A percentile compares a stretch with the other conserved stretches of the same genome.
These are phyloP conservation scores for Scaptomyza cyrtandrae DNA, from an alignment of 2,888 invertebrate genomes.

Conservation along the genomic window DNA sequence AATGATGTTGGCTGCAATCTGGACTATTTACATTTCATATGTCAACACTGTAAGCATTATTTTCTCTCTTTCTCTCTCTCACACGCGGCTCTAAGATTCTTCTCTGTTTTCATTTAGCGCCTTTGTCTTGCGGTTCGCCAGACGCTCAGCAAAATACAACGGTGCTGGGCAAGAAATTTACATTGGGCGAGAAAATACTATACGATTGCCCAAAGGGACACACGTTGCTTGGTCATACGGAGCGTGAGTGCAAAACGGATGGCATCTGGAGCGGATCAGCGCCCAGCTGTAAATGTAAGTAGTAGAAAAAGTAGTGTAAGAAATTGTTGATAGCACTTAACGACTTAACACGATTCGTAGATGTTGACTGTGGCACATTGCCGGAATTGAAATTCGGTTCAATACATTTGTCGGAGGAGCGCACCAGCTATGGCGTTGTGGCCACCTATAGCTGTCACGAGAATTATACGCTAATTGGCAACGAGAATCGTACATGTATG, in stretches of 20 bases:
- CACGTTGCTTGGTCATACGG: slow-evolving; percentile 89
- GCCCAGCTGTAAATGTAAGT: slow-evolving; percentile 94
- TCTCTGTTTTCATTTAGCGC: slow-evolving; percentile 86
- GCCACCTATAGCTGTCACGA: slow-evolving; percentile 92
- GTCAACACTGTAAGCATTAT: slow-evolving; percentile 92
- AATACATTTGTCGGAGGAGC: slow-evolving; percentile 87
- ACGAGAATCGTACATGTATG: slow-evolving; percentile 89
- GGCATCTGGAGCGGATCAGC: slow-evolving; percentile 94
- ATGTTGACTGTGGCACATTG: slow-evolving; percentile 91
- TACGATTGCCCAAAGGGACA: slow-evolving; percentile 94
- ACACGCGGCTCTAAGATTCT: not conserved
- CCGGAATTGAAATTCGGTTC: slow-evolving; percentile 90
- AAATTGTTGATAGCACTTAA: not conserved
- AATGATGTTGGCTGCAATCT: slow-evolving; percentile 97
- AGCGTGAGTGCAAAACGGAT: slow-evolving; percentile 88
- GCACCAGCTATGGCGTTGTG: slow-evolving; percentile 92
- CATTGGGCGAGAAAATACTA: slow-evolving; percentile 89
- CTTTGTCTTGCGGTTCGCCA: slow-evolving; percentile 94
- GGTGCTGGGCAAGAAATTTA: slow-evolving; percentile 88
- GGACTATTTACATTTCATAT: slow-evolving; percentile 96
- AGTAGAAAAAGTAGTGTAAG: not conserved
- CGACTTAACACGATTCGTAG: slow-evolving; percentile 83
- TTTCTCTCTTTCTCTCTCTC: not conserved
- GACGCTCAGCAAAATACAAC: slow-evolving; percentile 94
- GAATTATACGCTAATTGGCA: slow-evolving; percentile 93